phyloP scores from a whole-genome alignment of 2,888 invertebrate species.

The Orgyia antiqua region DNA sequence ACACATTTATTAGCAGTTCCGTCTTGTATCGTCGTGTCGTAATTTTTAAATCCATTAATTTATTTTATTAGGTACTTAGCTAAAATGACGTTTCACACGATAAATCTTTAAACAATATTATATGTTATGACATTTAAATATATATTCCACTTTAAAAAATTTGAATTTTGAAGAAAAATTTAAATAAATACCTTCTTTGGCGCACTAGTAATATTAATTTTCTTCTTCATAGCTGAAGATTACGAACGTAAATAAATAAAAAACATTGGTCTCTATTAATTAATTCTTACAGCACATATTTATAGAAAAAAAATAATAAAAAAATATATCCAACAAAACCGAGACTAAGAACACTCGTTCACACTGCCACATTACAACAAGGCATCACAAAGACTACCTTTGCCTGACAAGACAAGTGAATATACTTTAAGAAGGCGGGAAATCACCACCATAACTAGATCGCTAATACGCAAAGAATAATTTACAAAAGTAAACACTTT shows the following conservation, averaged over 20 bases:
- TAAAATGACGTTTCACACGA: neutral
- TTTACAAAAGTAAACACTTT: constrained; percentile 3
- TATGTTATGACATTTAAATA: neutral
- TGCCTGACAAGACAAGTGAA: constrained; percentile 10
- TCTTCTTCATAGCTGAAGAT: constrained; percentile 33
- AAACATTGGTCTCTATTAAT: constrained; percentile 1
- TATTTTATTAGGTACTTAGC: no score
- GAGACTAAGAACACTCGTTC: constrained; percentile 3
- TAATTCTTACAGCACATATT: constrained; percentile 14
- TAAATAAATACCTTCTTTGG: constrained; percentile 32
- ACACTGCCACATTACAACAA: constrained; percentile 17
- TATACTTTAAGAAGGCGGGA: constrained; percentile 25
- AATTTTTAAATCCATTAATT: no score
- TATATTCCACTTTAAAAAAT: no score
- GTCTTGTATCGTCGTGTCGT: no score
- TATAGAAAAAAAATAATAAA: no score
- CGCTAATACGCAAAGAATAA: constrained; percentile 12
- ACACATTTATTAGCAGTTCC: no score
- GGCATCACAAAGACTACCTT: constrained; percentile 22
- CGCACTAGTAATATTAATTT: constrained; percentile 33
- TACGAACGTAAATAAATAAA: constrained; percentile 5
- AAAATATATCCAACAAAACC: no score
- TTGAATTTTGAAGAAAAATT: neutral
- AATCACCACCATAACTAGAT: constrained; percentile 25
- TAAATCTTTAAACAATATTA: neutral